These are phyloP conservation scores for Oppia nitens DNA, from an alignment of 1,140 invertebrate genomes.

Conservation along the genomic window DNA sequence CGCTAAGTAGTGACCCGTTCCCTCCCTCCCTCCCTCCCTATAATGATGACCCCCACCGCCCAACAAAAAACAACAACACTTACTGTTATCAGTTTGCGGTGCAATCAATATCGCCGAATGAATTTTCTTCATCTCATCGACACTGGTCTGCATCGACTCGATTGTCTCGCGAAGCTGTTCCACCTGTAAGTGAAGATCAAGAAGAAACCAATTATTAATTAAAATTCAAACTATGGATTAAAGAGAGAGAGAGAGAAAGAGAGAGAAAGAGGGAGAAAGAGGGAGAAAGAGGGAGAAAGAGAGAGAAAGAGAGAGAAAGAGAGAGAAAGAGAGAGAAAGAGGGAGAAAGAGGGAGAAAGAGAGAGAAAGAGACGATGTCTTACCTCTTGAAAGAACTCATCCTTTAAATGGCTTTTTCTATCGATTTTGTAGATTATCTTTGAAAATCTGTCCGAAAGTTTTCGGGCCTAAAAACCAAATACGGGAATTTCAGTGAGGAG, in stretches of 20 bases:
- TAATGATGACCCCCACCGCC: slow-evolving; percentile 1
- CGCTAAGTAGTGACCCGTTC: too few relatives aligned
- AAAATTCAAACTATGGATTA: too few relatives aligned
- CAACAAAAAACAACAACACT: slow-evolving; percentile 25
- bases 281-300: too few relatives aligned
- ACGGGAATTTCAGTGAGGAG: neutral
- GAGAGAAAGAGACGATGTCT: slow-evolving; percentile 5
- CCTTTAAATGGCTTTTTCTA: slow-evolving; percentile 28
- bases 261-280: too few relatives aligned
- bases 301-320: neutral
- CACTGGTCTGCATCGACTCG: slow-evolving; percentile 41
- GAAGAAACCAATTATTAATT: too few relatives aligned
- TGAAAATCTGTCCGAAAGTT: slow-evolving; percentile 23
- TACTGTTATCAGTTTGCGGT: slow-evolving; percentile 45
- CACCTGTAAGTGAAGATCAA: slow-evolving; percentile 34
- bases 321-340: slow-evolving; percentile 17
- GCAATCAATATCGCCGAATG: slow-evolving; percentile 44
- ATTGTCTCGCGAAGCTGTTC: slow-evolving; percentile 44
- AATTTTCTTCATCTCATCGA: slow-evolving; percentile 45
- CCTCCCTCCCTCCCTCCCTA: too few relatives aligned
- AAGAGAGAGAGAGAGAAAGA: neutral
- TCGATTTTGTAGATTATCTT: slow-evolving; percentile 27
- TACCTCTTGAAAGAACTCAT: slow-evolving; percentile 35
- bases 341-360: slow-evolving; percentile 1
- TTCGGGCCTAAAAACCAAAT: neutral